Conservation (phyloP, 1,140 invertebrate species). For the Sminthurinus signatus region DNA sequence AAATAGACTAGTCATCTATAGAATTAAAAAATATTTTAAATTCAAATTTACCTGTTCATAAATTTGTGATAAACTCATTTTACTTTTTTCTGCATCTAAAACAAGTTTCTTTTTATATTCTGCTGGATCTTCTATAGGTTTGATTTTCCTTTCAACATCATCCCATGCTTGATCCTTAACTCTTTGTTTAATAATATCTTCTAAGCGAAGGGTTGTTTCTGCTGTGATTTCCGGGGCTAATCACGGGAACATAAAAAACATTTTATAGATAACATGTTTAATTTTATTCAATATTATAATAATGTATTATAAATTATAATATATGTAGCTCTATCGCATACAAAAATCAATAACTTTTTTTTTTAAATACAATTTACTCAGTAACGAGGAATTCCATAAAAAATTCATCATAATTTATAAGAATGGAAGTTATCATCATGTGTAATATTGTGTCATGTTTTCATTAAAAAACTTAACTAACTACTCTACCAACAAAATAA, state of each 20-base stretch:
- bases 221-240: constrained; percentile 82
- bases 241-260: constrained; percentile 13
- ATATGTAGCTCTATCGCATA: too few relatives aligned
- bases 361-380: constrained; percentile 15
- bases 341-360: too few relatives aligned
- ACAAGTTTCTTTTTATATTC: constrained; percentile 86
- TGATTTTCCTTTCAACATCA: constrained; percentile 85
- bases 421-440: constrained; percentile 35
- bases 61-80: constrained; percentile 85
- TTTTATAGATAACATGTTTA: neutral
- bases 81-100: constrained; percentile 92
- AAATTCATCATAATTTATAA: constrained; percentile 26
- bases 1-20: too few relatives aligned
- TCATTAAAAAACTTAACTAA: constrained; percentile 14
- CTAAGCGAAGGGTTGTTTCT: constrained; percentile 74
- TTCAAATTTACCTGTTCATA: constrained; percentile 79
- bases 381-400: constrained; percentile 41
- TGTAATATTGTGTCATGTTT: neutral
- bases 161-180: constrained; percentile 95
- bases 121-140: constrained; percentile 71
- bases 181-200: constrained; percentile 83
- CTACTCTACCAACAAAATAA: neutral
- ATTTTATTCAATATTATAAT: too few relatives aligned
- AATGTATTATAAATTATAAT: too few relatives aligned
- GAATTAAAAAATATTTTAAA: too few relatives aligned